A percentile compares a stretch with the other conserved stretches of the same genome.
Evolutionary conservation across 2,113 vertebrate genomes (phyloP).

Genomic region (Microtus richardsoni): DNA sequence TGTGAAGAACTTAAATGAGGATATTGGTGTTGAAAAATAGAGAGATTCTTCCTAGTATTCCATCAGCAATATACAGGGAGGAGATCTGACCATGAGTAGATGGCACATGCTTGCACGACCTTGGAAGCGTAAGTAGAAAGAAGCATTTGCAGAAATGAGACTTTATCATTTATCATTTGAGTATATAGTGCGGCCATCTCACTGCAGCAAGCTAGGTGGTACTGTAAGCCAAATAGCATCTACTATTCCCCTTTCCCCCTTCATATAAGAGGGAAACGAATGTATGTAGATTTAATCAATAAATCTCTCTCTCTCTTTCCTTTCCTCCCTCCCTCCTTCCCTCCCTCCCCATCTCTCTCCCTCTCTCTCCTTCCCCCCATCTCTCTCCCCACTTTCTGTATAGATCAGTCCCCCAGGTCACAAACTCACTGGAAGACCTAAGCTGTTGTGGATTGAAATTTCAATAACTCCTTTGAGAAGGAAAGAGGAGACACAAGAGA

Average conservation of each 20-base stretch:
- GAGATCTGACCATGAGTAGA: not conserved
- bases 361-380: no score
- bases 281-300: not conserved
- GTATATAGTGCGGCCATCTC: not conserved
- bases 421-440: not conserved
- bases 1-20: not conserved
- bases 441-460: not conserved
- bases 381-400: not conserved
- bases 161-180: no score
- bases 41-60: slow-evolving; percentile 8
- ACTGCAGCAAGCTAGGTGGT: not conserved
- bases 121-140: not conserved
- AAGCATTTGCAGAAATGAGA: not conserved
- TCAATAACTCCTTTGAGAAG: not conserved
- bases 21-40: not conserved
- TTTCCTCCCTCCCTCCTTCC: not conserved
- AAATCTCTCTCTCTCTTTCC: not conserved
- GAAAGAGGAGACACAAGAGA: not conserved
- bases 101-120: not conserved
- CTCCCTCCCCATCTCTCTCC: not conserved
- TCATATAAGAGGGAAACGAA: not conserved
- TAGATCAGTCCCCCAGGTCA: not conserved
- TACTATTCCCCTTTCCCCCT: not conserved
- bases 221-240: not conserved
- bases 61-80: not conserved